Conservation (phyloP, 2,888 invertebrate species). For the Lithophane semibrunnea region DNA sequence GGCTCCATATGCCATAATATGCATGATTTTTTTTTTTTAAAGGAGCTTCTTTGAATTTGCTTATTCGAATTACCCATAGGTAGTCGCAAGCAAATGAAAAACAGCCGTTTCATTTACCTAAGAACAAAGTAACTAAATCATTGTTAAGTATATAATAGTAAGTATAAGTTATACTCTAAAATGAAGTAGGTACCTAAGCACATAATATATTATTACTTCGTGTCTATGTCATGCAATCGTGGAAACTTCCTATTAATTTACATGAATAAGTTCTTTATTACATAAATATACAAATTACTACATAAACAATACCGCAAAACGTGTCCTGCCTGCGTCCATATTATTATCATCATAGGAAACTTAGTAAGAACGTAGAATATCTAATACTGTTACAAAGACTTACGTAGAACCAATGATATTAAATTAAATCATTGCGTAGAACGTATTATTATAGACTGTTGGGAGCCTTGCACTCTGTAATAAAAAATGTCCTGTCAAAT, state of each 20-base stretch:
- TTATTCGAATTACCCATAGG: too few species aligned
- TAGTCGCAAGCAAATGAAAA: too few species aligned
- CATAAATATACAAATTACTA: slow-evolving; percentile 42
- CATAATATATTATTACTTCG: slow-evolving; percentile 1
- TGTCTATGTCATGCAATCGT: background rate
- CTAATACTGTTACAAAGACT: background rate
- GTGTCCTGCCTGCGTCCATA: slow-evolving; percentile 35
- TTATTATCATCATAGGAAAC: background rate
- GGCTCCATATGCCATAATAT: too few species aligned
- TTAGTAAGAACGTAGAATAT: background rate
- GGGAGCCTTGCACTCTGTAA: background rate
- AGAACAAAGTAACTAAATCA: too few species aligned
- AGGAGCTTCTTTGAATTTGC: too few species aligned
- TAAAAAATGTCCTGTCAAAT: background rate
- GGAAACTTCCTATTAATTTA: slow-evolving; percentile 40
- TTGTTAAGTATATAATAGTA: too few species aligned
- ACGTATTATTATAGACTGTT: background rate
- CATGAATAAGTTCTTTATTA: slow-evolving; percentile 30
- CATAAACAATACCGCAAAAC: background rate
- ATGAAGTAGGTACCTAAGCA: background rate
- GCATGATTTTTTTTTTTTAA: too few species aligned
- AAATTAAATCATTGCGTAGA: too few species aligned
- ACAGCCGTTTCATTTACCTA: too few species aligned
- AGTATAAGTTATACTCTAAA: background rate
- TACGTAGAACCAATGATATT: too few species aligned